Conservation (phyloP, 2,797 vertebrate genomes). For the Mormyrus proboscirostris region DNA sequence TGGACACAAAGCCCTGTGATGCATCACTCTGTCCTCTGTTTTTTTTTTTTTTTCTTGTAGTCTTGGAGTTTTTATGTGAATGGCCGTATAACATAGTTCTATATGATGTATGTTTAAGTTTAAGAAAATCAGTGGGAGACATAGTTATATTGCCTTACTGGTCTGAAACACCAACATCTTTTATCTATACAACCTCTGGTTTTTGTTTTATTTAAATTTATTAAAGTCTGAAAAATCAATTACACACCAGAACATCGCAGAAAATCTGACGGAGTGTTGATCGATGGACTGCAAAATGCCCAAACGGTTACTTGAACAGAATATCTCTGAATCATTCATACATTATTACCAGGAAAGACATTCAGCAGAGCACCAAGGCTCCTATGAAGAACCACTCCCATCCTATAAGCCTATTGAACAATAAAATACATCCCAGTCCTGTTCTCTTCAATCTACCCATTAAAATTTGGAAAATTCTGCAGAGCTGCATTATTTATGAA, state of each 20-base stretch:
- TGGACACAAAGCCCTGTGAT: not conserved
- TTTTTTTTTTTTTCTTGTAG: not conserved
- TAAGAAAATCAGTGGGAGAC: not conserved
- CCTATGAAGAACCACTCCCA: not conserved
- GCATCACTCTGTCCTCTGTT: not conserved
- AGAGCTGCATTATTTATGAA: constrained; percentile 10
- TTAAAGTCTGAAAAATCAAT: not conserved
- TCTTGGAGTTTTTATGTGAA: not conserved
- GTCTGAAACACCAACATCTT: not conserved
- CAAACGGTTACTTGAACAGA: not conserved
- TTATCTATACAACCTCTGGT: not conserved
- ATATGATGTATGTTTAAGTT: not conserved
- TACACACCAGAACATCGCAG: not conserved
- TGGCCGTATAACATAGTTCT: not conserved
- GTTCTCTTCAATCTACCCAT: constrained; percentile 1
- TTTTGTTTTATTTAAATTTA: not conserved
- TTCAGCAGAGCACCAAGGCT: not conserved
- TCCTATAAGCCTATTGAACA: not conserved
- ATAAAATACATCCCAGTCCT: not conserved
- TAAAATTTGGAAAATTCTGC: constrained; percentile 4
- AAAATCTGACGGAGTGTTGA: not conserved
- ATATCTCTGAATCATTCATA: not conserved
- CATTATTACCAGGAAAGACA: not conserved
- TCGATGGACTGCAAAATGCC: not conserved
- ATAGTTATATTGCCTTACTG: not conserved